A percentile compares a stretch with the other conserved stretches of the same genome.
These are phyloP conservation scores for Aplysia californica DNA, from an alignment of 1,140 invertebrate species.

Conservation along the genomic window DNA sequence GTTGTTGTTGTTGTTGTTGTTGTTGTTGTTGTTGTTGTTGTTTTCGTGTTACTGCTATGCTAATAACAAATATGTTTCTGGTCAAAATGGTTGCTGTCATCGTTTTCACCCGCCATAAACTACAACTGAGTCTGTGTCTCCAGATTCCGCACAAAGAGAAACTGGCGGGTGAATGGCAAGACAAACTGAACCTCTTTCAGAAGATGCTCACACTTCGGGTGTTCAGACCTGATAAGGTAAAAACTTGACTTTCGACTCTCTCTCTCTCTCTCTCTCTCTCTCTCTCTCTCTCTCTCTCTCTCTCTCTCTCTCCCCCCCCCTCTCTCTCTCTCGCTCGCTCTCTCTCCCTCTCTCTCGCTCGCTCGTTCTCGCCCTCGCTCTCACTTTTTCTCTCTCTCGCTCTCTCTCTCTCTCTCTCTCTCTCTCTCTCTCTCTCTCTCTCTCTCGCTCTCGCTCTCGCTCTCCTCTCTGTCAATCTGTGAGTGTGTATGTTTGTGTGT, in stretches of 20 bases:
- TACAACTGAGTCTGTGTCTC: too few relatives aligned
- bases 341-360: too few relatives aligned
- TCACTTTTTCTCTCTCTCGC: too few relatives aligned
- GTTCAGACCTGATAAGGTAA: constrained; percentile 24
- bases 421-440: too few relatives aligned
- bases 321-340: not conserved
- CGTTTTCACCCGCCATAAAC: too few relatives aligned
- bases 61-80: too few relatives aligned
- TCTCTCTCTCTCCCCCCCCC: not conserved
- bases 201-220: not conserved
- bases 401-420: too few relatives aligned
- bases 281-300: constrained; percentile 5
- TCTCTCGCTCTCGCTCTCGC: too few relatives aligned
- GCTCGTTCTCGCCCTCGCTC: too few relatives aligned
- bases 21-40: not conserved
- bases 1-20: not conserved
- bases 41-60: not conserved
- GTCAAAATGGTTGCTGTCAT: too few relatives aligned
- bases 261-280: not conserved
- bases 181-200: constrained; percentile 19
- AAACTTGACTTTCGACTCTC: not conserved
- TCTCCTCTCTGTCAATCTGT: too few relatives aligned
- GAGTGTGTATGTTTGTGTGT: too few relatives aligned
- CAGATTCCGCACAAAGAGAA: constrained; percentile 11
- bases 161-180: not conserved